Base-by-base conservation (phyloP, 2,888 invertebrate species). In the Mythimna loreyi region DNA sequence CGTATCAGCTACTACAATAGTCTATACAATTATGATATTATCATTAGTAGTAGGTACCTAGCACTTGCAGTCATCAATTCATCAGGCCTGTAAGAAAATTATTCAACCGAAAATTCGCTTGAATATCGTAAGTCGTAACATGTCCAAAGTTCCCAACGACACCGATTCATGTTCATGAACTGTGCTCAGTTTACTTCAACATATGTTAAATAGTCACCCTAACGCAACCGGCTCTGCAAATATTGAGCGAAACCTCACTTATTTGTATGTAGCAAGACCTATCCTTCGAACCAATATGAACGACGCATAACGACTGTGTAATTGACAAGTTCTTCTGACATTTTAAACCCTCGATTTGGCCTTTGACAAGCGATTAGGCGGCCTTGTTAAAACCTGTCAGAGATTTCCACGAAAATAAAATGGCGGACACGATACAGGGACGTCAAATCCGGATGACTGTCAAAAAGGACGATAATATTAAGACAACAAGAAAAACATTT, bases 151-250 rank as follows among this genome's bases (percentile, higher is more conserved):
- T 45, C 50, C 52, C 21, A 59, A 45, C 25, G 30, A 70, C 64
- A 71, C 23, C 30, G 50, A 68, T 65, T 67, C 30, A 60, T 16
- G 61, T 81, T 76, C 63, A 67, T 36, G 52, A 36, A 67, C 64
- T 68, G 57, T 67, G 45, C 52, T 69, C 72, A 55, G 55, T 55
- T 74, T 57, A 70, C 56, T 62, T 57, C 50, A 62, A 72, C 69
- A 66, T 56, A 64, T 77, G 80, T 75, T 77, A 78, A 78, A 72
- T 86, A 78, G 71, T 75, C 73, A 77, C 73, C 68, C 78, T 81
- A 82, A 84, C 78, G 79, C 75, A 80, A 78, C 78, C 74, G 73
- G 80, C 73, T 83, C 50, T 36, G 61, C 72, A 75, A 84, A 85
- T 67, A 77, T 65, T 49, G 56, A 72, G 63, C 72, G 49, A 67